These are phyloP conservation scores for Columbina picui DNA, from an alignment of 2,113 vertebrate species.

Conservation along the genomic window DNA sequence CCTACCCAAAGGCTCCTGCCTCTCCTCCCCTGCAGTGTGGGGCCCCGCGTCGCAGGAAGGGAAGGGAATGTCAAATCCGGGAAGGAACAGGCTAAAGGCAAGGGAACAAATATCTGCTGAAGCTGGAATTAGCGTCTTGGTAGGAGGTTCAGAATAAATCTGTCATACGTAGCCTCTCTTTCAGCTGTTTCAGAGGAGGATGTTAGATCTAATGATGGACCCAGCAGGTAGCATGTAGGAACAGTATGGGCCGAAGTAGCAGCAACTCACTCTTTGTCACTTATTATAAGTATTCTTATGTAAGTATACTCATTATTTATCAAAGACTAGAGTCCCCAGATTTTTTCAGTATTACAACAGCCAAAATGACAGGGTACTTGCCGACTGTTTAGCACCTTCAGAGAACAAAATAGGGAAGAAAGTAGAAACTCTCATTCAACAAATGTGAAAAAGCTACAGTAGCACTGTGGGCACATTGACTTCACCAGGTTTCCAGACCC, in stretches of 20 bases:
- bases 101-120: conserved; percentile 7
- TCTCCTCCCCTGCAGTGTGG: neutral
- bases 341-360: neutral
- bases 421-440: neutral
- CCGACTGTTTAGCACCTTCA: neutral
- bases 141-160: conserved; percentile 29
- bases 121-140: neutral
- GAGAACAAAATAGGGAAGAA: neutral
- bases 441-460: neutral
- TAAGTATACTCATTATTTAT: neutral
- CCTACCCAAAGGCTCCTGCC: neutral
- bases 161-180: neutral
- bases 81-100: neutral
- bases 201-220: neutral
- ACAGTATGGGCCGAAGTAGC: neutral
- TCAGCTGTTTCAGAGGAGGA: neutral
- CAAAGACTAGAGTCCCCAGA: neutral
- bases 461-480: neutral
- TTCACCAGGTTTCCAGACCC: neutral
- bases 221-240: neutral
- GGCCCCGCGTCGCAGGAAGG: rapidly evolving
- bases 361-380: neutral
- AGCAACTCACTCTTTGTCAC: neutral
- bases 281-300: neutral
- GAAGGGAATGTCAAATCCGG: neutral